Conservation (phyloP, 2,113 vertebrate genomes). For the Hypocryptadius cinnamomeus region DNA sequence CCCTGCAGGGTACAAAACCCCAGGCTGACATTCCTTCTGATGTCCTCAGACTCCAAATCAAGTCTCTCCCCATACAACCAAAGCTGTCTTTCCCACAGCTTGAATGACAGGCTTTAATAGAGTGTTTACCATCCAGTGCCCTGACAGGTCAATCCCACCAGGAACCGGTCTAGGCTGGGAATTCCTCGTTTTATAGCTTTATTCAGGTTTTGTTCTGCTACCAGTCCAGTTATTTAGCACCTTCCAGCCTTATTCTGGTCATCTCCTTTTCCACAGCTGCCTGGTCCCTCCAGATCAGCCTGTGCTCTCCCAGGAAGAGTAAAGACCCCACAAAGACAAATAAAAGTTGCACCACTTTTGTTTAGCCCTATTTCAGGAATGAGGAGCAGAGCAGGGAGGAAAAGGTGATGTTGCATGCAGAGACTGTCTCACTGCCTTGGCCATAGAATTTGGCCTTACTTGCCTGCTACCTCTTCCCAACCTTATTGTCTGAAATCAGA, state of each 20-base stretch:
- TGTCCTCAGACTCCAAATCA: not conserved
- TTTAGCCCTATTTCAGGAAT: not conserved
- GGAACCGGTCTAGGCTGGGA: not conserved
- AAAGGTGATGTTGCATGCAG: not conserved
- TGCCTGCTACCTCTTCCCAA: not conserved
- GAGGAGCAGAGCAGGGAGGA: not conserved
- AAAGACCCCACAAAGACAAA: not conserved
- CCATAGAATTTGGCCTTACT: not conserved
- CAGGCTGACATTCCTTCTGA: not conserved
- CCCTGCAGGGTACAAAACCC: not conserved
- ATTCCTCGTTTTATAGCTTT: not conserved
- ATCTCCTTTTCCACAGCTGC: not conserved
- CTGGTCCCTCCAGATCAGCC: not conserved
- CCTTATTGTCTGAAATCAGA: not conserved
- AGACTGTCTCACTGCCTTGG: not conserved
- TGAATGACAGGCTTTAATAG: not conserved
- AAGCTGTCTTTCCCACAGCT: not conserved
- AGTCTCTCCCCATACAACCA: not conserved
- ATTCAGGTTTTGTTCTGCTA: not conserved
- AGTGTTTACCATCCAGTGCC: not conserved
- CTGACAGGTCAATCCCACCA: not conserved
- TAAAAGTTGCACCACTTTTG: not conserved
- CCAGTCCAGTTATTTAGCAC: not conserved
- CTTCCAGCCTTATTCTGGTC: not conserved
- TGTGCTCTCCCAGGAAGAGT: not conserved